Evolutionary conservation across 2,113 vertebrate species (phyloP), one percentile per base, ranked within the genome.

Genomic region (Protomyctophum bolini): DNA sequence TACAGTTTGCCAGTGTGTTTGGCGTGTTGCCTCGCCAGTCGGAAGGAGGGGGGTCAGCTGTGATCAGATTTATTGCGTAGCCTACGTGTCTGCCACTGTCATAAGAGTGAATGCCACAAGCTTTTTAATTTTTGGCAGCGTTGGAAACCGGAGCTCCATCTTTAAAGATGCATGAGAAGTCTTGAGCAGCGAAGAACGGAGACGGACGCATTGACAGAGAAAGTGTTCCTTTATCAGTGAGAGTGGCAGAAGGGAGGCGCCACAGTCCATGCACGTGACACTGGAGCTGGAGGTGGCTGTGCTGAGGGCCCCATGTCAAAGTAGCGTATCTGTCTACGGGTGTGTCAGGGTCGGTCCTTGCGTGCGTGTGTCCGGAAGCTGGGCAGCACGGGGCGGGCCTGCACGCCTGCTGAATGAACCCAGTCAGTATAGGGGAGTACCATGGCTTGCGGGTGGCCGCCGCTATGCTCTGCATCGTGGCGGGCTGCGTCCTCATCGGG

Each of bases 401-500:
- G 86, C n/a, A n/a, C 81, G 83, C 85, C 73, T 89, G 74, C 79
- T 91, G 93, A 93, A 95, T 91, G 89, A 93, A 91, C 89, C 46
- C 90, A 6, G 77, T 94, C 87, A 95, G 89, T 68, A 79, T 89
- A 58, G 91, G 93, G 87, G 90, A 95, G 91, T 94, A 93, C 85
- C 93, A 89, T 82, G 94, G 93, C 80, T 92, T 96, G 69, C 92
- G 94, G 85, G 92, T 96, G 90, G 92, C 93, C 72, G 94, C 94
- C 0, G 89, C 92, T 83, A 86, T 93, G 81, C 88, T 95, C 10
- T 83, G 93, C 86, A 93, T 96, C 11, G 92, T 94, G 86, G 94
- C 95, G 0, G 95, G 95, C 75, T 95, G 94, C 89, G 94, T 95
- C 90, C 94, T 96, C 84, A 94, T 95, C 0, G 93, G 94, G 0